A percentile compares a stretch with the other conserved stretches of the same genome.
Evolutionary conservation across 2,797 vertebrate species (phyloP).

Genomic region (Periparus ater): DNA sequence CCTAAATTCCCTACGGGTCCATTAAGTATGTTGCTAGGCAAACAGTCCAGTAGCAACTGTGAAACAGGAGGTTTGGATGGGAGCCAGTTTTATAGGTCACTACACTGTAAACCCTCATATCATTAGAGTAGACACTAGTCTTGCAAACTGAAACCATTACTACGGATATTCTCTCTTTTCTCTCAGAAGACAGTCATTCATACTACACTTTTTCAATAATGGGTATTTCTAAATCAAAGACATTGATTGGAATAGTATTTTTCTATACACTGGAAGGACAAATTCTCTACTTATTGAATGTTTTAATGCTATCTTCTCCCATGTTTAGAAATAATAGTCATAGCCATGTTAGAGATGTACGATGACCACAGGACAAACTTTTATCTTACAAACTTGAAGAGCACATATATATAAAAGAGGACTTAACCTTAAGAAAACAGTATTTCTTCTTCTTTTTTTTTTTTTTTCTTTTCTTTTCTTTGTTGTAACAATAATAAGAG

Average conservation of each 20-base stretch:
- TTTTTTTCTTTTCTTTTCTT: background rate
- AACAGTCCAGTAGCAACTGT: slow-evolving; percentile 48
- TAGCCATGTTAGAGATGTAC: background rate
- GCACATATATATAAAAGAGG: background rate
- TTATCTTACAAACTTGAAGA: background rate
- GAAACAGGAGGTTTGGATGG: slow-evolving; percentile 53
- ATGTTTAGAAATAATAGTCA: background rate
- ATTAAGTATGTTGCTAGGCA: slow-evolving; percentile 72
- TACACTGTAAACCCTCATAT: slow-evolving; percentile 57
- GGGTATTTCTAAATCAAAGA: background rate
- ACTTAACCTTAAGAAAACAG: background rate
- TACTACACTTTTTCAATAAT: background rate
- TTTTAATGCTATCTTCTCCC: background rate
- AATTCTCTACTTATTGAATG: background rate
- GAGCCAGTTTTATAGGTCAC: slow-evolving; percentile 64
- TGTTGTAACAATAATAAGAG: background rate
- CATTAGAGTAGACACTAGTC: slow-evolving; percentile 35
- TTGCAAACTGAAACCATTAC: slow-evolving; percentile 8
- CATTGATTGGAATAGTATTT: background rate
- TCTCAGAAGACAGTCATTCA: slow-evolving; percentile 15
- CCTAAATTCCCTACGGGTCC: slow-evolving; percentile 35
- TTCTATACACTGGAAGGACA: background rate
- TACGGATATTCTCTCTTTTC: background rate
- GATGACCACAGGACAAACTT: background rate
- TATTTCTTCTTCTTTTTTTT: background rate